Evolutionary conservation across 2,797 vertebrate species (phyloP).

Genomic region (Hoplostethus mediterraneus): DNA sequence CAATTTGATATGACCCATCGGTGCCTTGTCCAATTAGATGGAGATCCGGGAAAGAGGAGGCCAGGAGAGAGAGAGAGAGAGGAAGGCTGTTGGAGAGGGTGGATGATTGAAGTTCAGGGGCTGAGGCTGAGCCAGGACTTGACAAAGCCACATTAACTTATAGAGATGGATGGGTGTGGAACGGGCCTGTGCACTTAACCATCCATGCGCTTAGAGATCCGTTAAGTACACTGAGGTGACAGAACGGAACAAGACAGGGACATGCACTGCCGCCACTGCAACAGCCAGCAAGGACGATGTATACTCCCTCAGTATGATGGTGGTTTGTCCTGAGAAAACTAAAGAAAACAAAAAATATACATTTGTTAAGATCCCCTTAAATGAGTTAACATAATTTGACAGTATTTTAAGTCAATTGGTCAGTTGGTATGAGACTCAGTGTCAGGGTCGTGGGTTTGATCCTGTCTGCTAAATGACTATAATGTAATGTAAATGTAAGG

Average conservation of each 20-base stretch:
- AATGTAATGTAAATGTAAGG: too few species aligned
- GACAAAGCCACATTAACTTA: slow-evolving; percentile 35
- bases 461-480: too few species aligned
- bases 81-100: neutral
- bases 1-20: neutral
- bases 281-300: neutral
- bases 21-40: slow-evolving; percentile 2
- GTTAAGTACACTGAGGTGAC: slow-evolving; percentile 36
- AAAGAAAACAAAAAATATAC: neutral
- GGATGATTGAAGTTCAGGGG: slow-evolving; percentile 26
- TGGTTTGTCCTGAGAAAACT: slow-evolving; percentile 1
- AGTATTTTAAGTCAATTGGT: neutral
- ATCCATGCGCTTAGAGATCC: slow-evolving; percentile 31
- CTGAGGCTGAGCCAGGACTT: slow-evolving; percentile 1
- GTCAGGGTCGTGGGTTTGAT: too few species aligned
- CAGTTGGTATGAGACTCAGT: too few species aligned
- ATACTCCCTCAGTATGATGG: slow-evolving; percentile 1
- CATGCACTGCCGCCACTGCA: slow-evolving; percentile 10
- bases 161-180: slow-evolving; percentile 18
- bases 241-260: slow-evolving; percentile 32
- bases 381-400: neutral
- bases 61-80: neutral
- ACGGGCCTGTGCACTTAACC: slow-evolving; percentile 30
- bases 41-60: neutral
- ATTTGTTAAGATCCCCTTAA: too few species aligned